These are phyloP conservation scores for Camponotus vicinus DNA, from an alignment of 1,140 invertebrate genomes.

Conservation along the genomic window DNA sequence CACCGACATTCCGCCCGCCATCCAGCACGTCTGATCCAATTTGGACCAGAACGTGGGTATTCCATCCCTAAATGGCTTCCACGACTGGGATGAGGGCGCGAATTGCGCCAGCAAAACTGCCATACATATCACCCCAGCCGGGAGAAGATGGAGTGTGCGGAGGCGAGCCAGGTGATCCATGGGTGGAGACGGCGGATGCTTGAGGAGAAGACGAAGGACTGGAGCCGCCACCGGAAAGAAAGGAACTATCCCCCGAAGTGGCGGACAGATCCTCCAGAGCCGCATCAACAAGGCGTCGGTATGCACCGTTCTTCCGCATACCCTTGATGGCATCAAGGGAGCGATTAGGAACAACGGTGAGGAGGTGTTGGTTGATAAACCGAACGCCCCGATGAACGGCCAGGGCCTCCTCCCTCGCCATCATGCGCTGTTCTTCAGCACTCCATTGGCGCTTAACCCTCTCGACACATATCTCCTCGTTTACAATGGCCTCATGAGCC, in stretches of 20 bases:
- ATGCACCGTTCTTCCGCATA: neutral
- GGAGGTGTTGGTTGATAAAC: neutral
- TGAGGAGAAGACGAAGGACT: neutral
- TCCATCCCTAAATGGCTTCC: constrained; percentile 1
- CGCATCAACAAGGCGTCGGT: neutral
- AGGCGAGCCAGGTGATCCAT: neutral
- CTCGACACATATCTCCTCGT: neutral
- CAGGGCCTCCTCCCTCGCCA: neutral
- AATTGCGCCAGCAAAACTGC: neutral
- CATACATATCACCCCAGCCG: neutral
- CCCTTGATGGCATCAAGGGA: constrained; percentile 11
- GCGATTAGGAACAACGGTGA: neutral
- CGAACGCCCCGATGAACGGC: neutral
- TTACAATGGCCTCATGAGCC: neutral
- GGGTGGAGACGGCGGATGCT: neutral
- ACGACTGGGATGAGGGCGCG: neutral
- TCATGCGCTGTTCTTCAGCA: constrained; percentile 7
- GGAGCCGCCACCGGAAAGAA: neutral
- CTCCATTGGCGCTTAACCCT: constrained; percentile 5
- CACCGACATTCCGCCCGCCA: neutral
- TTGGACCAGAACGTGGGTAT: neutral
- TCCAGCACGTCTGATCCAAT: neutral
- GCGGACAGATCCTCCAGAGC: neutral
- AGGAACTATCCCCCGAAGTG: no score
- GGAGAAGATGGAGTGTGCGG: neutral